Conservation (phyloP, 2,113 vertebrate genomes). For the Thunnus thynnus region DNA sequence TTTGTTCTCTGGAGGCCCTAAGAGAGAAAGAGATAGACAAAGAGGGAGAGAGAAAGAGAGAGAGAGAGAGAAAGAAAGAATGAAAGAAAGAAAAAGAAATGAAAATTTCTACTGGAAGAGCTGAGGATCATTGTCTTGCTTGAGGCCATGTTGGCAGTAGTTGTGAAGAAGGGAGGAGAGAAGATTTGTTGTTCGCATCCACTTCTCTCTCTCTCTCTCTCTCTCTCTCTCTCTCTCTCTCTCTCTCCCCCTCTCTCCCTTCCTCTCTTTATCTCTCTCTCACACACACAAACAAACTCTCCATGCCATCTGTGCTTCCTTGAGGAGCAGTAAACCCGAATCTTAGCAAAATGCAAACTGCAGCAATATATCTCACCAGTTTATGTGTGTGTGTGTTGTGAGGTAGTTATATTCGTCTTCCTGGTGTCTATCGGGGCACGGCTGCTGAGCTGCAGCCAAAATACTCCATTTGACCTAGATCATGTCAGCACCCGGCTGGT, state of each 20-base stretch:
- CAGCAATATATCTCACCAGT: slow-evolving; percentile 29
- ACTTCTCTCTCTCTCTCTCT: slow-evolving; percentile 27
- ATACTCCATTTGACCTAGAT: slow-evolving; percentile 69
- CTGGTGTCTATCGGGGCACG: slow-evolving; percentile 49
- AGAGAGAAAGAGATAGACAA: not conserved
- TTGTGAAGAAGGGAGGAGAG: slow-evolving; percentile 42
- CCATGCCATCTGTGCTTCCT: slow-evolving; percentile 65
- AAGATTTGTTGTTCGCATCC: slow-evolving; percentile 56
- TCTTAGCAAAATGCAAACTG: slow-evolving; percentile 15
- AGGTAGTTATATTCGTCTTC: slow-evolving; percentile 45
- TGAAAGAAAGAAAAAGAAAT: slow-evolving; percentile 4
- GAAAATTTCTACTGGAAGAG: slow-evolving; percentile 31
- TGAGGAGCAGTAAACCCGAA: slow-evolving; percentile 54
- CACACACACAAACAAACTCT: slow-evolving; percentile 16
- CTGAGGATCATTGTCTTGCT: slow-evolving; percentile 48
- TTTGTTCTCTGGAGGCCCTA: slow-evolving; percentile 59
- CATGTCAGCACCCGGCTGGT: slow-evolving; percentile 35
- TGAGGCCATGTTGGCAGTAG: slow-evolving; percentile 59
- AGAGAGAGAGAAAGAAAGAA: not conserved
- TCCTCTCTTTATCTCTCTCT: not conserved
- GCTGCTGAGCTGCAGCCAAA: slow-evolving; percentile 65
- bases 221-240: slow-evolving; percentile 2
- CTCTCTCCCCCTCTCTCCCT: not conserved
- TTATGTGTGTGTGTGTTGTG: slow-evolving; percentile 30
- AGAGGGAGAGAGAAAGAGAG: not conserved